Evolutionary conservation across 92 coral and sea anemone genomes (phyloP).

Genomic region (Palythoa grandiflora): DNA sequence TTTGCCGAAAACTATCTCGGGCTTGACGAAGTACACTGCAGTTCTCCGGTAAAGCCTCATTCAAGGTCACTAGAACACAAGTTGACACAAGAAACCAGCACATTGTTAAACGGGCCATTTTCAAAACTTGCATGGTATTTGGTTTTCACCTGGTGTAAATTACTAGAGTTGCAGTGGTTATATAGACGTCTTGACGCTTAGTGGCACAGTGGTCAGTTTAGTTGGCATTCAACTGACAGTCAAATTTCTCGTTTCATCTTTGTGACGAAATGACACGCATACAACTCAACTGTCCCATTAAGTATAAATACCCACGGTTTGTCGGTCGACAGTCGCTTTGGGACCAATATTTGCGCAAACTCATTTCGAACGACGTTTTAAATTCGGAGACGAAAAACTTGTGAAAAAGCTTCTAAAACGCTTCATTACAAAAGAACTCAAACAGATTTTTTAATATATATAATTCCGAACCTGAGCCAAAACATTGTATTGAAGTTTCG

Average conservation of each 20-base stretch:
- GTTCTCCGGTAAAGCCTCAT: not conserved
- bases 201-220: not conserved
- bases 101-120: not conserved
- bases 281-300: slow-evolving; percentile 20
- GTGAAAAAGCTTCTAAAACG: not conserved
- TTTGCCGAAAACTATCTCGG: not conserved
- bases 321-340: not conserved
- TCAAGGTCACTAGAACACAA: not conserved
- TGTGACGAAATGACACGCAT: slow-evolving; percentile 16
- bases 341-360: slow-evolving; percentile 11
- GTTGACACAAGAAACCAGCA: not conserved
- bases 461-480: no score
- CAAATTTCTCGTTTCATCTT: not conserved
- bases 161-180: not conserved
- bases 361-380: not conserved
- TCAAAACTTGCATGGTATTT: not conserved
- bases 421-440: not conserved
- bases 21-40: slow-evolving; percentile 1
- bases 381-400: not conserved
- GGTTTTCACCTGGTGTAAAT: not conserved
- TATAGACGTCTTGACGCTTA: not conserved
- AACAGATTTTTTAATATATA: not conserved
- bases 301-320: not conserved
- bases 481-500: no score
- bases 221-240: not conserved